A percentile compares a stretch with the other conserved stretches of the same genome.
Conservation (phyloP, 2,888 invertebrate genomes). For the Athalia rosae region DNA sequence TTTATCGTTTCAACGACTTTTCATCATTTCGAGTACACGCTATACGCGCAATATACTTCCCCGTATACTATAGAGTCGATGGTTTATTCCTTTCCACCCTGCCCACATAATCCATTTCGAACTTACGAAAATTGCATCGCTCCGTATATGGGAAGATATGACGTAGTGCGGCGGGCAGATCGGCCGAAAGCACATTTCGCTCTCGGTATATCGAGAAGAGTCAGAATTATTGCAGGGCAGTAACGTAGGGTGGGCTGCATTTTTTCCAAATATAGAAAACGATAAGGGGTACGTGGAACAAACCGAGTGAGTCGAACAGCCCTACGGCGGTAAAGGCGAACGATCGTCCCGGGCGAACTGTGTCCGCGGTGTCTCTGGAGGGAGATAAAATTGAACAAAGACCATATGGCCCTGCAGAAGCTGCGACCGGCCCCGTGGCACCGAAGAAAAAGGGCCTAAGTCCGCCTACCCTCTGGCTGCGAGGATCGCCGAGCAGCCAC, state of each 20-base stretch:
- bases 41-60: too few relatives aligned
- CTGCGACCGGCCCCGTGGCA: constrained; percentile 19
- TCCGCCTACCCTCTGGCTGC: background rate
- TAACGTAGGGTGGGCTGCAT: background rate
- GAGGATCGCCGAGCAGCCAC: background rate
- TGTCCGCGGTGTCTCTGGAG: constrained; percentile 29
- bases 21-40: too few relatives aligned
- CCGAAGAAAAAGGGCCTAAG: constrained; percentile 21
- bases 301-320: background rate
- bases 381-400: constrained; percentile 43
- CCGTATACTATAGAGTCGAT: too few relatives aligned
- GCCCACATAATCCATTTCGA: too few relatives aligned
- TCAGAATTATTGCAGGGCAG: background rate
- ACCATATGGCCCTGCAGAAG: constrained; percentile 43
- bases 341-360: constrained; percentile 24
- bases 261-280: constrained; percentile 28
- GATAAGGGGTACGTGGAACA: background rate
- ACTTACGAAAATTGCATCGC: too few relatives aligned
- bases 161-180: background rate
- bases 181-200: background rate
- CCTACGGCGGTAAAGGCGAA: constrained; percentile 1
- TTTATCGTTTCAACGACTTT: too few relatives aligned
- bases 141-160: background rate
- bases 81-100: too few relatives aligned
- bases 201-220: too few relatives aligned